Evolutionary conservation across 2,888 invertebrate genomes (phyloP).

Genomic region (Tridacna gigas): DNA sequence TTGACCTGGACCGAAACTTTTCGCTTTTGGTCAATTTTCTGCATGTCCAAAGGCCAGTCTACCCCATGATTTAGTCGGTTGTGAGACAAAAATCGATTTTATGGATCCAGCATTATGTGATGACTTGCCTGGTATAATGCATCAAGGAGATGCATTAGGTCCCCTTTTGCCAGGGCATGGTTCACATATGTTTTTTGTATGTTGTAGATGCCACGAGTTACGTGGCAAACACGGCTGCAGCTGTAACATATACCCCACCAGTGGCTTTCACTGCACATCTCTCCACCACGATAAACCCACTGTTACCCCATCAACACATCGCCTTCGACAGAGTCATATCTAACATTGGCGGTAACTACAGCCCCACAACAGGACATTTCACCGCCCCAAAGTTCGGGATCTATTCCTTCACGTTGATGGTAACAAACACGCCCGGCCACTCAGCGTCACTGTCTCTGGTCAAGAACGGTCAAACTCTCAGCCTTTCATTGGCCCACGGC

Average conservation of each 20-base stretch:
- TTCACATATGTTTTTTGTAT: too few relatives aligned
- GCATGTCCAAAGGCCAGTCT: too few relatives aligned
- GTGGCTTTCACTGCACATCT: conserved; percentile 52
- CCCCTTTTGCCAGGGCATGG: too few relatives aligned
- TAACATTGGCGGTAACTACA: conserved; percentile 47
- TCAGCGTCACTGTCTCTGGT: conserved; percentile 40
- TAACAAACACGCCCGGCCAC: conserved; percentile 44
- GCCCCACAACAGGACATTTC: conserved; percentile 32
- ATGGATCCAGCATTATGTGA: too few relatives aligned
- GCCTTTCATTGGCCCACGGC: conserved; percentile 42
- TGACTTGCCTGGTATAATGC: too few relatives aligned
- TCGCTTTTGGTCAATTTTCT: too few relatives aligned
- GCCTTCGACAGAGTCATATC: conserved; percentile 47
- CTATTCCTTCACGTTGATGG: conserved; percentile 51
- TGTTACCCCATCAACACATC: conserved; percentile 43
- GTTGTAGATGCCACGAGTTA: conserved; percentile 40
- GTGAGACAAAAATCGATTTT: too few relatives aligned
- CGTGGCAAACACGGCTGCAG: conserved; percentile 37
- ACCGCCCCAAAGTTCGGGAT: conserved; percentile 45
- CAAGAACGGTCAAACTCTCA: conserved; percentile 37
- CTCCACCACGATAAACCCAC: conserved; percentile 37
- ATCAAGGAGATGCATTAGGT: too few relatives aligned
- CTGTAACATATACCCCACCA: conserved; percentile 26
- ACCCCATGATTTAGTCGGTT: too few relatives aligned
- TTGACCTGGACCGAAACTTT: too few relatives aligned